Evolutionary conservation across 2,797 vertebrate species (phyloP).

Genomic region (Sarcophilus harrisii): DNA sequence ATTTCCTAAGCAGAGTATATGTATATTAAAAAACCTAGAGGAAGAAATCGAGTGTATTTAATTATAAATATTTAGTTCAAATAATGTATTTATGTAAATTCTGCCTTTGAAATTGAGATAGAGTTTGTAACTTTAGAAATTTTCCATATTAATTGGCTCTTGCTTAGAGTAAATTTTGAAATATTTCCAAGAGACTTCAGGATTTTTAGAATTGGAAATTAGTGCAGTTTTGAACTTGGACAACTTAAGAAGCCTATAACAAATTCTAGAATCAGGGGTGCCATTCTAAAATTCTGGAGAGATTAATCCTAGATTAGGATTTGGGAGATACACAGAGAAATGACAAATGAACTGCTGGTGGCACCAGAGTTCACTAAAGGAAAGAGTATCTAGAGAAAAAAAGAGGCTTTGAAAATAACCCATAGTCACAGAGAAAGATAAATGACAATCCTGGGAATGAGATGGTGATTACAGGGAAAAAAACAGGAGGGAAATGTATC

Average conservation of each 20-base stretch:
- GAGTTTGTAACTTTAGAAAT: neutral
- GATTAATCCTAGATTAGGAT: neutral
- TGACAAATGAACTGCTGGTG: neutral
- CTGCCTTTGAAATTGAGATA: neutral
- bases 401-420: neutral
- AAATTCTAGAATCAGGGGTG: neutral
- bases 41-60: neutral
- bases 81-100: neutral
- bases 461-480: neutral
- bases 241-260: neutral
- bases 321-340: neutral
- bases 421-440: neutral
- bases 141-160: neutral
- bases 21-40: neutral
- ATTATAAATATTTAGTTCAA: neutral
- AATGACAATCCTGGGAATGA: neutral
- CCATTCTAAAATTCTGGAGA: neutral
- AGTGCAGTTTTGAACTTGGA: neutral
- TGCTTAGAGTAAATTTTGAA: neutral
- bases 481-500: neutral
- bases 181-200: neutral
- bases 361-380: neutral
- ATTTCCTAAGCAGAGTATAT: neutral
- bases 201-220: neutral
- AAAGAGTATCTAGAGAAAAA: neutral